Conservation (phyloP, 2,888 invertebrate species). For the Entomobrya multifasciata region DNA sequence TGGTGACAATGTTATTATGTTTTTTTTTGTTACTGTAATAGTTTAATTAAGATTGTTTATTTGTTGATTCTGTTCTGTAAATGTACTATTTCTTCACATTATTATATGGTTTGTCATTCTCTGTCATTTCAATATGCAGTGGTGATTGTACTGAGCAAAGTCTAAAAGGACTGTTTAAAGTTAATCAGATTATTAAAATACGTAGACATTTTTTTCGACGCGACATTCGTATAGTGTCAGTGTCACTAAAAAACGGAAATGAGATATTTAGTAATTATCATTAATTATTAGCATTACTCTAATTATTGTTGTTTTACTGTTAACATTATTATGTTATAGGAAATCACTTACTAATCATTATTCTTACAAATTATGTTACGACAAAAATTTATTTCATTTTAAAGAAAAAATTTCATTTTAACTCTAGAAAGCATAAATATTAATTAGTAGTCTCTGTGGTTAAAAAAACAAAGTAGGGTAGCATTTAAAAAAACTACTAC, state of each 20-base stretch:
- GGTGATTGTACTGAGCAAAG: constrained; percentile 69
- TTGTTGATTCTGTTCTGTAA: constrained; percentile 45
- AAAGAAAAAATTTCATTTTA: constrained; percentile 57
- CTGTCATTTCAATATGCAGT: constrained; percentile 65
- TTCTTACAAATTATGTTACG: too few species aligned
- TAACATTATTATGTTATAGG: neutral
- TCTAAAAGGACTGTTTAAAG: constrained; percentile 58
- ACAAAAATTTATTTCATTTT: neutral
- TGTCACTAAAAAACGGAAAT: constrained; percentile 28
- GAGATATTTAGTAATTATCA: constrained; percentile 24
- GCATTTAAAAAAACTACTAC: constrained; percentile 22
- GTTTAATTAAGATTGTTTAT: constrained; percentile 31
- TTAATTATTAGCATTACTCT: neutral
- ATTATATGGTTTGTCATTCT: constrained; percentile 57
- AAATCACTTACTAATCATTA: neutral
- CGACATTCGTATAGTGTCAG: constrained; percentile 1
- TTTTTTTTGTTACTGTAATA: neutral
- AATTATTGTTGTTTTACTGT: neutral
- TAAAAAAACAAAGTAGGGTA: neutral
- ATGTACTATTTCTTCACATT: constrained; percentile 39
- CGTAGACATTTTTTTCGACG: constrained; percentile 29
- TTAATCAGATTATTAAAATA: constrained; percentile 67
- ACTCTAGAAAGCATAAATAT: constrained; percentile 43
- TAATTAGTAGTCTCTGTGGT: constrained; percentile 34
- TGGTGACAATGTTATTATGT: constrained; percentile 50